Evolutionary conservation across 1,140 invertebrate genomes (phyloP).

Genomic region (Pteromalus puparum): DNA sequence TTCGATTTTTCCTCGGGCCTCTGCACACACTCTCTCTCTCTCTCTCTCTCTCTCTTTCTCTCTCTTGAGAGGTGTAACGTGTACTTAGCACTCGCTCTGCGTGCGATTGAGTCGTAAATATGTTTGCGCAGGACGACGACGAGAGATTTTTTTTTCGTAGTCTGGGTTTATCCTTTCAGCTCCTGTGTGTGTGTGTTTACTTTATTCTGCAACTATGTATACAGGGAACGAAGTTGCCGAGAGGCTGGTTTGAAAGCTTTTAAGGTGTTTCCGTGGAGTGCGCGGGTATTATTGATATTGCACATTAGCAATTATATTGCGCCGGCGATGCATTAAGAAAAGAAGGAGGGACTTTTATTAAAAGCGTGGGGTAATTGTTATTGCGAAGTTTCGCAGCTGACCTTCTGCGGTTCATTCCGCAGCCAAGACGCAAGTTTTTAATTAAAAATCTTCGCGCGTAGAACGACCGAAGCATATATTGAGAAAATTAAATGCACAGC

Average conservation of each 20-base stretch:
- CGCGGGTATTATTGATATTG: background rate
- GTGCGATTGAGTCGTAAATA: constrained; percentile 26
- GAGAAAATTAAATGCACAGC: background rate
- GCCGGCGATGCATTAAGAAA: background rate
- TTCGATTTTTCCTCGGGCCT: constrained; percentile 18
- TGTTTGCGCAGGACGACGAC: background rate
- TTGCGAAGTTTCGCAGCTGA: background rate
- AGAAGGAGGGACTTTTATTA: background rate
- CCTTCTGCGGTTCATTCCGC: background rate
- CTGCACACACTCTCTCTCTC: background rate
- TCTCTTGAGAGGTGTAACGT: background rate
- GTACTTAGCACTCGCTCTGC: background rate
- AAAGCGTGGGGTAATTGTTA: background rate
- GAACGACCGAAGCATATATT: background rate
- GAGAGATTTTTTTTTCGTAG: constrained; percentile 6
- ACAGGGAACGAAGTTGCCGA: background rate
- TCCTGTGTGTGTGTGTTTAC: background rate
- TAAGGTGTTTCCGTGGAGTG: background rate
- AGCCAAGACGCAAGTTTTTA: background rate
- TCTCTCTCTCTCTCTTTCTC: background rate
- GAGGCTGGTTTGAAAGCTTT: constrained; percentile 11
- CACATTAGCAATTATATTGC: background rate
- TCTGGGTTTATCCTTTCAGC: background rate
- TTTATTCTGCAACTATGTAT: background rate
- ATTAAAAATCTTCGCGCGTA: background rate